These are phyloP conservation scores for Coleophora flavipennella DNA, from an alignment of 2,888 invertebrate genomes.

Conservation along the genomic window DNA sequence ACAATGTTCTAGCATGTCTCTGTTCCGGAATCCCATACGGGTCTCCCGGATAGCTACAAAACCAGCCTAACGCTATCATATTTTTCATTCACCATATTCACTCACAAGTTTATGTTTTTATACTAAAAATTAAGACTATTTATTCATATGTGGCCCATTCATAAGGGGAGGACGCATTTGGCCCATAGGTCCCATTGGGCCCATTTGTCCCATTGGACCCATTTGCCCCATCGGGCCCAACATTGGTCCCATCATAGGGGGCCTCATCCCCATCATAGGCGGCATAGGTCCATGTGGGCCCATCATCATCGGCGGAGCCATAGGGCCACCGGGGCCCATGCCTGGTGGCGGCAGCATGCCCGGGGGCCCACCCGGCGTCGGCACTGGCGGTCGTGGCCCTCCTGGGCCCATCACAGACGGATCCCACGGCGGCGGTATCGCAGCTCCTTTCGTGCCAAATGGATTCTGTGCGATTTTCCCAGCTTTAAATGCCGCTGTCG, in stretches of 20 bases:
- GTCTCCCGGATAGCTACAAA: no score
- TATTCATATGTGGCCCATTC: conserved; percentile 79
- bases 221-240: conserved; percentile 74
- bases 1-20: no score
- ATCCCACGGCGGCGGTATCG: conserved; percentile 86
- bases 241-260: conserved; percentile 78
- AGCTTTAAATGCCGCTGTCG: conserved; percentile 97
- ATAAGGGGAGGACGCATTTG: conserved; percentile 81
- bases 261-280: conserved; percentile 80
- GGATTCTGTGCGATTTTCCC: conserved; percentile 96
- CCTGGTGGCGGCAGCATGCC: conserved; percentile 71
- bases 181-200: conserved; percentile 70
- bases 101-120: not conserved
- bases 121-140: conserved; percentile 26
- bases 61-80: not conserved
- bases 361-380: conserved; percentile 74
- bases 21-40: no score
- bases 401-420: conserved; percentile 74
- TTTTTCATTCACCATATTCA: not conserved
- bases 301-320: conserved; percentile 86
- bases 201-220: conserved; percentile 81
- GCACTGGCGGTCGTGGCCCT: conserved; percentile 66
- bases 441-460: conserved; percentile 84
- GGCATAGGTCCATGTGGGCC: conserved; percentile 85
- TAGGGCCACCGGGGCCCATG: conserved; percentile 80